Evolutionary conservation across 2,888 invertebrate genomes (phyloP), one percentile per base, ranked within the genome.

Genomic region (Drosophila atripex): DNA sequence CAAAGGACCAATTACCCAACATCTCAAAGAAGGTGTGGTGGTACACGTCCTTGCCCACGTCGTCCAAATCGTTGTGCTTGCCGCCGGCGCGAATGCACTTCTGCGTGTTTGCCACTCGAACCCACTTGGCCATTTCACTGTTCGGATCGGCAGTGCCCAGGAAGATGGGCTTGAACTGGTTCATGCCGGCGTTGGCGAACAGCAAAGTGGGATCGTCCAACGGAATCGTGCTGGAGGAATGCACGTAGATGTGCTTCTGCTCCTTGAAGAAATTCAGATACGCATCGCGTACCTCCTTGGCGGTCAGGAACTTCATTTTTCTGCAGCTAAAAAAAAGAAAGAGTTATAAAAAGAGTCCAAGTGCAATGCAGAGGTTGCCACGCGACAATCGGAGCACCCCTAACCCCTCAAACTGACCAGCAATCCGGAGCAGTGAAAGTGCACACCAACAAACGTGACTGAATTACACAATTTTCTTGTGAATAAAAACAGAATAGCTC

Each of bases 11-110:
- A 91, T 99, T 99, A 7, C 99, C 99, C 93, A 99, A 94, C 99
- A 99, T 99, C 93, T 99, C 99, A 92, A 99, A 99, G 92, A 99
- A 99, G 3, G 99, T 99, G 89, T 99, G 99, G 93, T 99, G 99
- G 89, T 99, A 99, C 2, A 99, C 98, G 93, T 99, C 99, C 92
- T 99, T 99, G 32, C 99, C 99, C 9, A 99, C 99, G 93, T 99
- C 99, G 92, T 99, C 99, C 68, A 99, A 93, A 92, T 99, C 99
- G 91, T 99, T 99, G 92, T 99, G 99, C 92, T 99, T 99, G 53
- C 99, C 99, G 57, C 99, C 99, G 78, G 99, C 99, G 89, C 99
- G 95, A 78, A 99, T 99, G 91, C 99, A 99, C 92, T 99, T 99
- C 91, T 99, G 99, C 1, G 98, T 97, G 91, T 99, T 99, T 1